Evolutionary conservation across 2,797 vertebrate genomes (phyloP), one percentile per base, ranked within the genome.

Genomic region (Falco concolor): DNA sequence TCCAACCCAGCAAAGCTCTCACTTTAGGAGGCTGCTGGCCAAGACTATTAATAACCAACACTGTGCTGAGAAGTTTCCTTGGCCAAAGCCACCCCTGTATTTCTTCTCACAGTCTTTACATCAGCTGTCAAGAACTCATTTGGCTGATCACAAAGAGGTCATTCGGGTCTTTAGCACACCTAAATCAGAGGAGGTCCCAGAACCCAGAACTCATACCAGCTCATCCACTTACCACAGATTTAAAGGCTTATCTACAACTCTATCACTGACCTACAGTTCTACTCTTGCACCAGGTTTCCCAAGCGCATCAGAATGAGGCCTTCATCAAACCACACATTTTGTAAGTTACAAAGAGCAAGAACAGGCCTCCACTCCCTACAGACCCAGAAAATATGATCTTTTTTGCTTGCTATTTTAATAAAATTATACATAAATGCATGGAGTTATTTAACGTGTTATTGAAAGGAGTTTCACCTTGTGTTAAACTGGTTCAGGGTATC

Each of bases 11-110:
- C 54, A 38, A 12, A 87, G 60, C 44, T 79, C 79, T 42, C 18
- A 2, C 81, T 69, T 57, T 1, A 70, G 65, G 76, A 38, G 42
- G 74, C 85, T 73, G 34, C 47, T 45, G 84, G 78, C 94, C 96
- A 93, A 87, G 72, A 44, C 82, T 90, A 84, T 95, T 84, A 91
- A 94, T 93, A 95, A 90, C 74, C 12, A 5, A 23, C 78, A 28
- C 21, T 4, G 21, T 0, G 0, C 12, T 38, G n/a, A 70, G 57
- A 93, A 85, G 89, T 49, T 65, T 67, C 52, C 61, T 68, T 50
- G 34, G 61, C 74, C 89, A 94, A 87, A 91, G 19, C 70, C 63
- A 90, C 10, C 60, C 45, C 38, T 45, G 18, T 30, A 23, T 54
- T 84, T 63, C 84, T 85, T 53, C 59, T 67, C 78, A 59, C 42